These are phyloP conservation scores for Magallana gigas DNA, from an alignment of 1,140 invertebrate species.

Conservation along the genomic window DNA sequence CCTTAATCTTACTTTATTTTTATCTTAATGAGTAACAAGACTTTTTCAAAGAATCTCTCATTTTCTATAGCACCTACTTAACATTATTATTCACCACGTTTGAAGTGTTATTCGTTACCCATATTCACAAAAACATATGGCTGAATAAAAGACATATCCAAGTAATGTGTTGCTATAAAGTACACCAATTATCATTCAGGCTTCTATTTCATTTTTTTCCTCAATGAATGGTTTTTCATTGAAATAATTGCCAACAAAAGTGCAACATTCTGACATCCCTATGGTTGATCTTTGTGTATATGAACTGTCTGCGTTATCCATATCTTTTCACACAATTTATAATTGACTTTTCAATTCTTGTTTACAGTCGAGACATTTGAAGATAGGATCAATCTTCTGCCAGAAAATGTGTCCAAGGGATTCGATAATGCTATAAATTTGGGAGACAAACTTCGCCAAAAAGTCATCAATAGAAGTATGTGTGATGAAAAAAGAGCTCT, in stretches of 20 bases:
- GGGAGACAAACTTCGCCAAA: constrained; percentile 37
- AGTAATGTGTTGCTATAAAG: neutral
- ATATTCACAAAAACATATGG: constrained; percentile 34
- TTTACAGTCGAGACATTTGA: constrained; percentile 45
- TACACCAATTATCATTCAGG: constrained; percentile 33
- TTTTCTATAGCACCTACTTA: neutral
- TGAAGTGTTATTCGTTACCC: constrained; percentile 27
- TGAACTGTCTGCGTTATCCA: neutral
- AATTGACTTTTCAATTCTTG: neutral
- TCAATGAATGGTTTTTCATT: constrained; percentile 16
- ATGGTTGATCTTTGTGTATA: neutral
- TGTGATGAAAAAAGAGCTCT: neutral
- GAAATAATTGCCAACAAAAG: constrained; percentile 23
- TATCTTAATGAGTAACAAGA: constrained; percentile 1
- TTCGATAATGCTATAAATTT: constrained; percentile 19
- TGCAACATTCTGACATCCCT: neutral
- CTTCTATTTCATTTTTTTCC: constrained; percentile 4
- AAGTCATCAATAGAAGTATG: constrained; percentile 37
- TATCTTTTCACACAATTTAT: constrained; percentile 14
- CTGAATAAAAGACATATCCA: neutral
- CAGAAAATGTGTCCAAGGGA: constrained; percentile 32
- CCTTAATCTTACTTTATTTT: constrained; percentile 1
- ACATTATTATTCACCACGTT: constrained; percentile 19
- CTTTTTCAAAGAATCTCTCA: constrained; percentile 10
- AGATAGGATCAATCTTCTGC: constrained; percentile 33